These are phyloP conservation scores for Oreonectes daqikongensis DNA, from an alignment of 2,797 vertebrate genomes.

Conservation along the genomic window DNA sequence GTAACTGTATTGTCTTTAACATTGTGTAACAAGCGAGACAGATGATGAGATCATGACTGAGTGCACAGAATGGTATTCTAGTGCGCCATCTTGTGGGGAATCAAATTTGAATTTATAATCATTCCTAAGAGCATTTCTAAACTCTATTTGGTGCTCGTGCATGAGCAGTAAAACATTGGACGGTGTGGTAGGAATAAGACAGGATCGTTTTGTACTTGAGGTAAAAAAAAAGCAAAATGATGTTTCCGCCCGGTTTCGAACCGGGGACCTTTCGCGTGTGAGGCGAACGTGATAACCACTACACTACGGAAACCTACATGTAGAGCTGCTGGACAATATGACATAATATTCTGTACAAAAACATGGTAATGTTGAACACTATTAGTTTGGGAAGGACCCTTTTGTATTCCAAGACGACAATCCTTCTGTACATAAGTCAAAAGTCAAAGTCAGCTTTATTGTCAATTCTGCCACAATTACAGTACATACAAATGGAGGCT, in stretches of 20 bases:
- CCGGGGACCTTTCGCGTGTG: conserved; percentile 34
- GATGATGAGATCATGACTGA: not conserved
- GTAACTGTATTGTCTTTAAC: conserved; percentile 3
- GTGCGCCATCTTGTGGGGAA: conserved; percentile 31
- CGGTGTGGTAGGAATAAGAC: not conserved
- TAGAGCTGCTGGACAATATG: too few species aligned
- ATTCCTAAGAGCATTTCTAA: too few species aligned
- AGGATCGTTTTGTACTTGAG: not conserved
- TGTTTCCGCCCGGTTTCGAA: conserved; percentile 25
- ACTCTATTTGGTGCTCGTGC: not conserved
- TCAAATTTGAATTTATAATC: not conserved
- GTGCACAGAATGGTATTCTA: not conserved
- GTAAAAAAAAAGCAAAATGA: not conserved
- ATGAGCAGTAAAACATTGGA: not conserved
- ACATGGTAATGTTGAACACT: too few species aligned
- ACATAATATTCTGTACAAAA: too few species aligned
- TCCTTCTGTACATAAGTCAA: too few species aligned
- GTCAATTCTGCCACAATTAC: too few species aligned
- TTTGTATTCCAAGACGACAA: too few species aligned
- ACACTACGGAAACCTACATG: conserved; percentile 32
- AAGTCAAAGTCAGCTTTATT: too few species aligned
- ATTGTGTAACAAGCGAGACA: not conserved
- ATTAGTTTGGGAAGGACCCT: too few species aligned
- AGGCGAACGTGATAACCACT: conserved; percentile 49
- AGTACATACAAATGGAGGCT: too few species aligned